Conservation (phyloP, 2,888 invertebrate species). For the Meliscaeva auricollis region DNA sequence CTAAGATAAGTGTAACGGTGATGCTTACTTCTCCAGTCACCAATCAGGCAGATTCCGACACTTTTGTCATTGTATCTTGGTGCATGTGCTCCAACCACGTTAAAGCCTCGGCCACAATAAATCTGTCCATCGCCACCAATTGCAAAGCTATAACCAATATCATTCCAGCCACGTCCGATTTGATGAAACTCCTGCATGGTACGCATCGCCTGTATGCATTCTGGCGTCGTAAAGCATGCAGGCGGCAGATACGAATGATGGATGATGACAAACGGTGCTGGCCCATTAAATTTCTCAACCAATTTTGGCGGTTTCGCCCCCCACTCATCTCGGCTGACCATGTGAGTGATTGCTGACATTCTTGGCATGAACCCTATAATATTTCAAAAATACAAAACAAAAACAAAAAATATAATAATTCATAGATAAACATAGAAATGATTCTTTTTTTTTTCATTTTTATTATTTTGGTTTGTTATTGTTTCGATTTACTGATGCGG, state of each 20-base stretch:
- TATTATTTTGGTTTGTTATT: neutral
- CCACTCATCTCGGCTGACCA: conserved; percentile 86
- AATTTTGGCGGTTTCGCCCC: conserved; percentile 85
- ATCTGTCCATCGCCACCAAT: conserved; percentile 90
- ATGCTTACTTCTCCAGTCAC: conserved; percentile 89
- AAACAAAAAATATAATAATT: conserved; percentile 2
- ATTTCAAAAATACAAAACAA: conserved; percentile 42
- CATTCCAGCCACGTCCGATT: conserved; percentile 87
- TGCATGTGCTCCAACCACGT: conserved; percentile 89
- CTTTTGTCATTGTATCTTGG: conserved; percentile 88
- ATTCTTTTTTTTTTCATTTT: neutral
- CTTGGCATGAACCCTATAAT: conserved; percentile 79
- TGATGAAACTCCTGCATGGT: conserved; percentile 89
- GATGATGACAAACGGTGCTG: conserved; percentile 88
- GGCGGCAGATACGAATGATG: conserved; percentile 89
- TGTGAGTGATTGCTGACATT: conserved; percentile 78
- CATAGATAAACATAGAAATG: neutral
- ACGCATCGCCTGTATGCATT: conserved; percentile 87
- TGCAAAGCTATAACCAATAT: conserved; percentile 90
- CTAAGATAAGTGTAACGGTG: neutral
- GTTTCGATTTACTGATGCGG: neutral
- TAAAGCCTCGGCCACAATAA: conserved; percentile 90
- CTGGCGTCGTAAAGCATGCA: conserved; percentile 85
- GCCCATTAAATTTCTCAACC: conserved; percentile 85
- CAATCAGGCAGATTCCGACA: conserved; percentile 90